These are phyloP conservation scores for Symphodus melops DNA, from an alignment of 2,113 vertebrate species.

Conservation along the genomic window DNA sequence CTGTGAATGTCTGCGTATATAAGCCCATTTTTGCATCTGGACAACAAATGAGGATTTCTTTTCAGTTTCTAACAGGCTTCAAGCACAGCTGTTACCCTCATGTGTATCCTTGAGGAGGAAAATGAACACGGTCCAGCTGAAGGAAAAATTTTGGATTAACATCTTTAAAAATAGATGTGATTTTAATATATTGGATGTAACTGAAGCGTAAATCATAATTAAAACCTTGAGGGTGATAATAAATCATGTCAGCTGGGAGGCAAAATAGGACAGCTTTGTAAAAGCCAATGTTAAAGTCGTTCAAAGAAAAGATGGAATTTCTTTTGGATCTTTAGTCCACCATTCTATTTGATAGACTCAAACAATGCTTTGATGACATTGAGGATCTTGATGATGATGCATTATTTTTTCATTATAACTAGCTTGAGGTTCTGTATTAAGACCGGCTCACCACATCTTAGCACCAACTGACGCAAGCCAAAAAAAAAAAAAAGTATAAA, in stretches of 20 bases:
- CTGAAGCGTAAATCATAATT: background rate
- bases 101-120: background rate
- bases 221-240: background rate
- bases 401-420: no score
- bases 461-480: no score
- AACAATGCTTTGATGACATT: background rate
- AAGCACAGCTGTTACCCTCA: constrained; percentile 1
- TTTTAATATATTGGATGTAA: background rate
- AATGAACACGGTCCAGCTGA: background rate
- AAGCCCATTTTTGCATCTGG: background rate
- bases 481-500: no score
- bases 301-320: background rate
- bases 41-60: constrained; percentile 9
- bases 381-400: no score
- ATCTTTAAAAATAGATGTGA: background rate
- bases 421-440: constrained; percentile 10
- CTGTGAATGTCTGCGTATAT: background rate
- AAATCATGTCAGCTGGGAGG: background rate
- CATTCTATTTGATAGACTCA: constrained; percentile 1
- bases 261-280: constrained; percentile 6
- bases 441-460: no score
- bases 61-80: constrained; percentile 1
- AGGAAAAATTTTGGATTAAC: background rate
- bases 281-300: background rate
- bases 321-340: background rate